A percentile compares a stretch with the other conserved stretches of the same genome.
These are phyloP conservation scores for Campylorhamphus procurvoides DNA, from an alignment of 2,113 vertebrate genomes.

Conservation along the genomic window DNA sequence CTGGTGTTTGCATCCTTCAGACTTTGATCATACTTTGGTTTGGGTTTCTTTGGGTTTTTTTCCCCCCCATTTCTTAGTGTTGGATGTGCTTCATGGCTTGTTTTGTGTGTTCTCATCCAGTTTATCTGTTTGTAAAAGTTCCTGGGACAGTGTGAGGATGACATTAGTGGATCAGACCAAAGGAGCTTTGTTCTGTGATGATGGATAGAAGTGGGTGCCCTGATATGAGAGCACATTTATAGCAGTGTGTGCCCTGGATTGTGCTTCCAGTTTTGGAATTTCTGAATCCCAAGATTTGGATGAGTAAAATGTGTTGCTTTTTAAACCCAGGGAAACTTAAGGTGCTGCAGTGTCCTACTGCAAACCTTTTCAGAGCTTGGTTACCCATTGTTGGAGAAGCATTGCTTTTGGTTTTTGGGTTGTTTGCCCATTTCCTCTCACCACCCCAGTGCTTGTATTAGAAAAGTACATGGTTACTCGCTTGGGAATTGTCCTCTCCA, in stretches of 20 bases:
- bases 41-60: neutral
- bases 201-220: neutral
- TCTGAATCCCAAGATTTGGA: neutral
- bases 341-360: neutral
- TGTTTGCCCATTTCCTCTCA: neutral
- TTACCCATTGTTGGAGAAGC: fast-evolving
- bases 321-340: neutral
- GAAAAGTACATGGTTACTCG: fast-evolving
- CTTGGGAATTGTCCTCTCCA: neutral
- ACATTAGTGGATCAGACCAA: neutral
- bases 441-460: neutral
- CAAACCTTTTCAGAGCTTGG: neutral
- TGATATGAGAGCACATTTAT: neutral
- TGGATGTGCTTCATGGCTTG: neutral
- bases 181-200: neutral
- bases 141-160: neutral
- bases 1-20: neutral
- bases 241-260: neutral
- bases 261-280: neutral
- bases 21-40: neutral
- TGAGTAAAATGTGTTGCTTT: neutral
- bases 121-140: neutral
- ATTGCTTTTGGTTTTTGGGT: neutral
- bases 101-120: neutral
- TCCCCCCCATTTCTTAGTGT: neutral